Evolutionary conservation across 2,797 vertebrate genomes (phyloP).

Genomic region (Myotis daubentonii): DNA sequence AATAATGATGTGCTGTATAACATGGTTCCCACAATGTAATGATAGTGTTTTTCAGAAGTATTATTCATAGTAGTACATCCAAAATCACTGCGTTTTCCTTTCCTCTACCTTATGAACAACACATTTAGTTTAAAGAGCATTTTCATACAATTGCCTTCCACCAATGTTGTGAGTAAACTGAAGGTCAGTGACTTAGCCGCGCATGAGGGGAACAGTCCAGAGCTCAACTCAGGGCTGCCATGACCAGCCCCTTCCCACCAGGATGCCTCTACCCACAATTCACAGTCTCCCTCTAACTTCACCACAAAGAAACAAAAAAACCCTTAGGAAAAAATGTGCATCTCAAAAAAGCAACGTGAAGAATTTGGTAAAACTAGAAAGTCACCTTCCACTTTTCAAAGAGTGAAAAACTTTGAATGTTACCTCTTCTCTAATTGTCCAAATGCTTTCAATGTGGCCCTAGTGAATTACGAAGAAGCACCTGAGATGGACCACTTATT

Average conservation of each 20-base stretch:
- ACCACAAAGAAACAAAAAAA: background rate
- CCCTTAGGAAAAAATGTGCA: background rate
- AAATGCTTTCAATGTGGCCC: background rate
- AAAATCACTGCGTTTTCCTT: too few relatives aligned
- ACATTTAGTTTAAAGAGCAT: background rate
- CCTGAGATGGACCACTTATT: background rate
- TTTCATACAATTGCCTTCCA: background rate
- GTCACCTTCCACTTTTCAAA: background rate
- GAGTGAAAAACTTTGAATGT: background rate
- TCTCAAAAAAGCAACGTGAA: background rate
- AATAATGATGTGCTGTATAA: fast-evolving
- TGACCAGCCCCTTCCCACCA: too few relatives aligned
- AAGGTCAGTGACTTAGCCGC: background rate
- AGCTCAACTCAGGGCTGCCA: too few relatives aligned
- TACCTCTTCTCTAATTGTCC: background rate
- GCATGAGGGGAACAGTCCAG: background rate
- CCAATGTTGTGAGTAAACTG: background rate
- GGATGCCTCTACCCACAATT: background rate
- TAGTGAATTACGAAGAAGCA: background rate
- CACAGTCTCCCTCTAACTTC: background rate
- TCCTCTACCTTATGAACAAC: background rate
- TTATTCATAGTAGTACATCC: too few relatives aligned
- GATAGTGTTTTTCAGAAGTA: background rate
- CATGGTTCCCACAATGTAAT: fast-evolving
- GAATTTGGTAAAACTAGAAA: background rate